Base-by-base conservation (phyloP, 2,797 vertebrate genomes). In the Chelon labrosus region DNA sequence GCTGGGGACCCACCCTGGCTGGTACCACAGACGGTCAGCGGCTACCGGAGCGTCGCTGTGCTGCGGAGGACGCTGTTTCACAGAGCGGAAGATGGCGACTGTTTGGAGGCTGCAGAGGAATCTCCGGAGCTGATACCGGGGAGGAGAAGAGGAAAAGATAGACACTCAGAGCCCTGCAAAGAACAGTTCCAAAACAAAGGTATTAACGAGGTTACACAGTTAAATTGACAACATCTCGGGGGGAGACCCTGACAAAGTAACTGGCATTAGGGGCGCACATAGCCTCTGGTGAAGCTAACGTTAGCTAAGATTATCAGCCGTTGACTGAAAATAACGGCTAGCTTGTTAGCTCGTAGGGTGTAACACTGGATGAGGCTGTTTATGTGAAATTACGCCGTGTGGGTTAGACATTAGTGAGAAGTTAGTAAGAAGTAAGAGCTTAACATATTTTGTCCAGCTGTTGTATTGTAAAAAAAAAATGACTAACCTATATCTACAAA, bases 1-100 rank as follows among this genome's bases (percentile, higher is more conserved):
- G 5, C 16, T 9, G 14, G 20, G 53, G 83, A 85, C 65, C 88
- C 85, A 61, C 83, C 84, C 80, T 62, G 77, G 49, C 78, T 62
- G 77, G 49, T 52, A 16, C 46, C 55, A 50, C 61, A 47, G 57
- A 64, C 65, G 11, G 37, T 47, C 56, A 19, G 59, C 70, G 55
- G 71, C 64, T 46, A 75, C 55, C 25, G 35, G 70, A 55, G 80
- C 62, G 73, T 75, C 74, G 71, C 84, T 85, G 60, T 51, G 58
- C 65, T 73, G 87, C 73, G 83, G 89, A 89, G 81, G 92, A 84
- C 78, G 89, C 85, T 71, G 80, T 63, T 27, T 82, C 75, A 55
- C 65, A 53, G 20, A 73, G 84, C 82, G 84, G 88, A 95, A 96
- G 94, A 96, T 95, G 95, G 94, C 94, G 93, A 92, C 89, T 89